Evolutionary conservation across 2,888 invertebrate genomes (phyloP).

Genomic region (Nowickia ferox): DNA sequence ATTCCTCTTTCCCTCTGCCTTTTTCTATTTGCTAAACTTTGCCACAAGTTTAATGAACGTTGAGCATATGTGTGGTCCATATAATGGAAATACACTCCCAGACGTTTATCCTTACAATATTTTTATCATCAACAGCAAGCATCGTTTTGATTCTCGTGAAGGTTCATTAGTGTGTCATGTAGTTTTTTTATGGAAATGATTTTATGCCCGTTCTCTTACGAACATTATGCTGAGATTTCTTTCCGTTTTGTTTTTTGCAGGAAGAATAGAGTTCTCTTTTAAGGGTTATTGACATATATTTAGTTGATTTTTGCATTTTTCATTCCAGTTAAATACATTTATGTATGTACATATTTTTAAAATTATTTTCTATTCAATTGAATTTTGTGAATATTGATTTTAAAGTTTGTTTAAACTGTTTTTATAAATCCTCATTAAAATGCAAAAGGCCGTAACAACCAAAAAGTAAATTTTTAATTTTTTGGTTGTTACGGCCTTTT

Average conservation of each 20-base stretch:
- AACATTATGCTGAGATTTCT: slow-evolving; percentile 21
- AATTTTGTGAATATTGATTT: slow-evolving; percentile 23
- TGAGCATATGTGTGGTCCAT: slow-evolving; percentile 39
- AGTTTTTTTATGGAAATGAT: slow-evolving; percentile 25
- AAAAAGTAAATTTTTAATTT: too few species aligned
- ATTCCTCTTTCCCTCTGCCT: not conserved
- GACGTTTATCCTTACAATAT: slow-evolving; percentile 41
- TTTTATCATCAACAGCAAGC: slow-evolving; percentile 25
- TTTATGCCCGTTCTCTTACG: slow-evolving; percentile 12
- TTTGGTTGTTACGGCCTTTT: too few species aligned
- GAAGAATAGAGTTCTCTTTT: not conserved
- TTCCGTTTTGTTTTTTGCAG: slow-evolving; percentile 2
- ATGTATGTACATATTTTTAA: not conserved
- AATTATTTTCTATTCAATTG: not conserved
- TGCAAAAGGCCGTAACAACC: too few species aligned
- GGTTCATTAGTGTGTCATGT: slow-evolving; percentile 53
- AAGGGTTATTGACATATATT: slow-evolving; percentile 62
- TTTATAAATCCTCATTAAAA: too few species aligned
- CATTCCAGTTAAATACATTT: not conserved
- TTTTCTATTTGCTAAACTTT: slow-evolving; percentile 36
- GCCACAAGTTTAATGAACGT: slow-evolving; percentile 5
- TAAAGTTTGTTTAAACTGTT: slow-evolving; percentile 1
- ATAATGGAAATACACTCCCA: not conserved
- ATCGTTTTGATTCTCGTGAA: slow-evolving; percentile 42
- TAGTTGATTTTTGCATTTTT: slow-evolving; percentile 10